Evolutionary conservation across 2,888 invertebrate species (phyloP).

Genomic region (Sipha maydis): DNA sequence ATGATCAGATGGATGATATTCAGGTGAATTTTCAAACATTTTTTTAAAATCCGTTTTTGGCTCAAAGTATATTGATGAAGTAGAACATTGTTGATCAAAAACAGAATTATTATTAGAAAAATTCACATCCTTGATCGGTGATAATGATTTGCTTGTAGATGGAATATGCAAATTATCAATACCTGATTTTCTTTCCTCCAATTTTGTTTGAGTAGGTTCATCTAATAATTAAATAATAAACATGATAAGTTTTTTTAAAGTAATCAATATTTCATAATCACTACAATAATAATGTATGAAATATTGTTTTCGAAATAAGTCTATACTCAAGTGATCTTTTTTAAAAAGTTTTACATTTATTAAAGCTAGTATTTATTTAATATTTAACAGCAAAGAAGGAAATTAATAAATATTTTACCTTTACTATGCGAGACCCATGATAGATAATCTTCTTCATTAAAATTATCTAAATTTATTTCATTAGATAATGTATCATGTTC

Average conservation of each 20-base stretch:
- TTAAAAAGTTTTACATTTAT: too few species aligned
- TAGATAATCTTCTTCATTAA: constrained; percentile 27
- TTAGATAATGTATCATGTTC: constrained; percentile 16
- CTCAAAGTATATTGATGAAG: constrained; percentile 6
- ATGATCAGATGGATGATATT: background rate
- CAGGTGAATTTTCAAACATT: background rate
- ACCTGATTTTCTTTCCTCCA: background rate
- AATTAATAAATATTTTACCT: background rate
- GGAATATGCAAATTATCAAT: background rate
- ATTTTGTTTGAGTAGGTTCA: constrained; percentile 10
- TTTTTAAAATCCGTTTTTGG: background rate
- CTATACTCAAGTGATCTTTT: too few species aligned
- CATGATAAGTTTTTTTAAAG: background rate
- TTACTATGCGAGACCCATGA: constrained; percentile 35
- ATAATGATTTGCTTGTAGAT: constrained; percentile 33
- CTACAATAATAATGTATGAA: too few species aligned
- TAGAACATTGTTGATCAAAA: background rate
- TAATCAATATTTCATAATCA: too few species aligned
- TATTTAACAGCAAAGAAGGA: too few species aligned
- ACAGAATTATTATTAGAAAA: background rate
- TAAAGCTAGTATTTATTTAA: too few species aligned
- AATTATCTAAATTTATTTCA: constrained; percentile 15
- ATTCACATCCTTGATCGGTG: background rate
- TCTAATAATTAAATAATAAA: constrained; percentile 14
- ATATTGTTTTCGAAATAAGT: too few species aligned